Evolutionary conservation across 2,888 invertebrate species (phyloP), one percentile per base, ranked within the genome.

Genomic region (Clepsis dumicolana): DNA sequence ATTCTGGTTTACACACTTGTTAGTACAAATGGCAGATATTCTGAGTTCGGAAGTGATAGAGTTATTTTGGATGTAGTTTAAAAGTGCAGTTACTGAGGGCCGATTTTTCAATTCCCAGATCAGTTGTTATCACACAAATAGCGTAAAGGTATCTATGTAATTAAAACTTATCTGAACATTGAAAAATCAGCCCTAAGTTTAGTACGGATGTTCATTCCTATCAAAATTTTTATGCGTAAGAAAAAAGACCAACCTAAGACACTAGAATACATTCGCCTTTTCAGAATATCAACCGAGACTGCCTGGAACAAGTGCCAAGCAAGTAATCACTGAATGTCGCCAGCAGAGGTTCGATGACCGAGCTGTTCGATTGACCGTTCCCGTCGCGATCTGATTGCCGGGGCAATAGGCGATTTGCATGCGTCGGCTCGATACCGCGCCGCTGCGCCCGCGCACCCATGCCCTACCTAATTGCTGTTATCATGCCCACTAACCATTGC

Each of bases 331-430:
- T 74, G 73, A 81, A 77, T 83, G 83, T 85, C 83, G 83, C 77
- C 79, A 77, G 74, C 72, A 70, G 73, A 77, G 80, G 90, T 90
- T 68, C 90, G 88, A 85, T 77, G 91, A 87, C 91, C 91, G 86
- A 77, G 76, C 79, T 80, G 83, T 81, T 85, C 85, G 88, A 88
- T 86, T 89, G 91, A 89, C 90, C 88, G 90, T 84, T 80, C 82
- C 77, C 84, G 90, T 90, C 88, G 88, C 91, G 92, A 90, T 89
- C 93, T 90, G 92, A 92, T 93, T 91, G 89, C 85, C 83, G 86
- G 82, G 78, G 84, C 90, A 89, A 90, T 90, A 89, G 87, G 83
- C 85, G 88, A 89, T 92, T 90, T 91, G 91, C 92, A 90, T 92
- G 89, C 87, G 88, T 85, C 81, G 77, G 80, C 81, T 74, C 75